These are phyloP conservation scores for Loriculus beryllinus DNA, from an alignment of 2,797 vertebrate species.

Conservation along the genomic window DNA sequence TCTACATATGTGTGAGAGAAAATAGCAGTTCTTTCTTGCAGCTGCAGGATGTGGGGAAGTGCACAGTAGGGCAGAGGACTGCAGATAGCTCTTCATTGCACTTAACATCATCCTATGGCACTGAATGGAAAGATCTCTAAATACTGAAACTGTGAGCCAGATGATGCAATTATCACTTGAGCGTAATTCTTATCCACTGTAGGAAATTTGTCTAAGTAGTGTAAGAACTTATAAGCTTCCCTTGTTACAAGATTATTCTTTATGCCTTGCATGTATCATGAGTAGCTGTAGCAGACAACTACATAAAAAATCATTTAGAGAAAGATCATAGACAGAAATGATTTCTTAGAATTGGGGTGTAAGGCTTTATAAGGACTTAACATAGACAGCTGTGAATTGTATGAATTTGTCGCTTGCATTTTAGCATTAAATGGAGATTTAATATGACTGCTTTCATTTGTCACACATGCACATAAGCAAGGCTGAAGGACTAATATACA, in stretches of 20 bases:
- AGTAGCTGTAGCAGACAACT: conserved; percentile 8
- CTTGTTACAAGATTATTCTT: conserved; percentile 10
- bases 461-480: conserved; percentile 32
- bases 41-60: neutral
- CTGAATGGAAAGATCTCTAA: neutral
- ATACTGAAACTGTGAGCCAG: neutral
- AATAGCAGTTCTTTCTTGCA: neutral
- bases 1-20: neutral
- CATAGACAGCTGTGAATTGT: conserved; percentile 22
- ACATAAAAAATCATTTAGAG: conserved; percentile 26
- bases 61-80: neutral
- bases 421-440: conserved; percentile 59
- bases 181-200: conserved; percentile 18
- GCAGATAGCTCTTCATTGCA: accelerated
- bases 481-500: conserved; percentile 20
- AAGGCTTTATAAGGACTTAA: conserved; percentile 23
- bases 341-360: neutral
- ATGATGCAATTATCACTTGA: conserved; percentile 34
- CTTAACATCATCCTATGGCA: neutral
- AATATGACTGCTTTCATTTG: conserved; percentile 51
- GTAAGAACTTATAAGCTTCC: neutral
- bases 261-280: neutral
- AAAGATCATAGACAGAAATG: neutral
- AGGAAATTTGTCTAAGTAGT: neutral
- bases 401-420: conserved; percentile 40